These are phyloP conservation scores for Sardina pilchardus DNA, from an alignment of 2,113 vertebrate genomes.

Conservation along the genomic window DNA sequence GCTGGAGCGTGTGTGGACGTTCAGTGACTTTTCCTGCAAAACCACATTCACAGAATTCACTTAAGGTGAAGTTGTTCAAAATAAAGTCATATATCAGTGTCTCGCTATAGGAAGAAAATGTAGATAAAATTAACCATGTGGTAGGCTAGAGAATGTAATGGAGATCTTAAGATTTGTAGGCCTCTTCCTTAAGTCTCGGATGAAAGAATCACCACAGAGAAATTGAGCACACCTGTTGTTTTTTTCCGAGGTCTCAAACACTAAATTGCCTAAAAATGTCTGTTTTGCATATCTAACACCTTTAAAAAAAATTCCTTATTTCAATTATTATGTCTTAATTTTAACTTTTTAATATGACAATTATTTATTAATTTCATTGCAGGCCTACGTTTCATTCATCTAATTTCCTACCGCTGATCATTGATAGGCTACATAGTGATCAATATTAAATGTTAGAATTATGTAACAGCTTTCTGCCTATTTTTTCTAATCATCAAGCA, in stretches of 20 bases:
- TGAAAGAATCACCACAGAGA: neutral
- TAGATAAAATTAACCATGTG: neutral
- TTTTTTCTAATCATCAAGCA: neutral
- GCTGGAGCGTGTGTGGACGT: neutral
- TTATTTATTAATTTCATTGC: no score
- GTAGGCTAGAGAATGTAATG: neutral
- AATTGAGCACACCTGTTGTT: neutral
- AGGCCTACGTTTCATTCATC: no score
- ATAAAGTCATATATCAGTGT: neutral
- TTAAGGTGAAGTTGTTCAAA: neutral
- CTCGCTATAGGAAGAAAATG: neutral
- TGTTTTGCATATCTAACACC: neutral
- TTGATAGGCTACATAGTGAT: neutral
- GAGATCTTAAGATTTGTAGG: neutral
- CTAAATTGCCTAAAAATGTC: neutral
- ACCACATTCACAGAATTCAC: neutral
- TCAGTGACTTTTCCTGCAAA: slow-evolving; percentile 7
- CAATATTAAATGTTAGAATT: neutral
- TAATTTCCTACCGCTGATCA: no score
- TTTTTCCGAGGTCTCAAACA: neutral
- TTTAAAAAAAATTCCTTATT: no score
- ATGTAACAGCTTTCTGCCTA: neutral
- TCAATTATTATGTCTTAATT: no score
- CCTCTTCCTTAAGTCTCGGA: neutral
- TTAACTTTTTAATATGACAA: no score